These are phyloP conservation scores for Echinometra lucunter DNA, from an alignment of 53 echinoderm and acorn worm species.

Conservation along the genomic window DNA sequence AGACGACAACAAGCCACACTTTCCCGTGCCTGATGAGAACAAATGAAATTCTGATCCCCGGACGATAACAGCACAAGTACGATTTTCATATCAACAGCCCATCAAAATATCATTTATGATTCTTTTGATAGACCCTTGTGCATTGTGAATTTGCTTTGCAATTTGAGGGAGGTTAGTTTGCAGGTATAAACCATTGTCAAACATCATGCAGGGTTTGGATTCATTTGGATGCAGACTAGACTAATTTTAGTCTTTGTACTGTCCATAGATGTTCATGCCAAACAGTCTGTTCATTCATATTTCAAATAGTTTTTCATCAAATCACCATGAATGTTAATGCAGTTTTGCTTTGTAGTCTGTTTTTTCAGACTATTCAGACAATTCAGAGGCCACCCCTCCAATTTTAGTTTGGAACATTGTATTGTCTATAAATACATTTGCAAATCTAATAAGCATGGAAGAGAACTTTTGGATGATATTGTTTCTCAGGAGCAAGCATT, in stretches of 20 bases:
- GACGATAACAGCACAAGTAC: constrained; percentile 15
- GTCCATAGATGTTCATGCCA: background rate
- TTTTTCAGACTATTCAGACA: background rate
- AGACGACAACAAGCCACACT: background rate
- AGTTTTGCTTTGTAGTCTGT: background rate
- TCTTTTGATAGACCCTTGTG: constrained; percentile 2
- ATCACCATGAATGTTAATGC: background rate
- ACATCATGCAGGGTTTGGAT: background rate
- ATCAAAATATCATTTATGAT: constrained; percentile 65
- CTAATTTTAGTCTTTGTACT: background rate
- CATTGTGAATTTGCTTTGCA: constrained; percentile 21
- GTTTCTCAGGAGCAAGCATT: background rate
- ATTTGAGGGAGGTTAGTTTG: constrained; percentile 12
- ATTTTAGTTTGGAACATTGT: background rate
- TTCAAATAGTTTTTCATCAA: background rate
- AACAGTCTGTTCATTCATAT: background rate
- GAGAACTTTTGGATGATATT: constrained; percentile 26
- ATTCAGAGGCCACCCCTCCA: background rate
- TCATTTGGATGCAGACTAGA: background rate
- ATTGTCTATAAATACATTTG: constrained; percentile 1
- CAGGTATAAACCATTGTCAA: background rate
- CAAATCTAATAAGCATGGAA: constrained; percentile 43
- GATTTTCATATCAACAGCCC: constrained; percentile 40
- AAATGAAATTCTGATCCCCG: constrained; percentile 56
- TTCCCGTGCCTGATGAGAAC: background rate